Conservation (phyloP, 2,888 invertebrate species). For the Drosophila borealis region DNA sequence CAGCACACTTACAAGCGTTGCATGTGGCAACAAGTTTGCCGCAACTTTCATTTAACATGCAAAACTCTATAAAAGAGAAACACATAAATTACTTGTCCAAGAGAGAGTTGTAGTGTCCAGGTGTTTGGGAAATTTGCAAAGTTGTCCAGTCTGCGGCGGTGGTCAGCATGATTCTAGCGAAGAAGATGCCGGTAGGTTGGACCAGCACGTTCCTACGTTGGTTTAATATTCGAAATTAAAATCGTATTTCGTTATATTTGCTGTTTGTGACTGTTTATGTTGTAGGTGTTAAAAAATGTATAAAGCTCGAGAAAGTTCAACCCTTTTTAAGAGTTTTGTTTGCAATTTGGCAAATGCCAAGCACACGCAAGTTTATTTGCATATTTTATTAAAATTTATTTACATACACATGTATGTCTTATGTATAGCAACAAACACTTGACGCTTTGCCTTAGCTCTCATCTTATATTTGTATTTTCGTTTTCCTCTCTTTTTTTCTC, state of each 20-base stretch:
- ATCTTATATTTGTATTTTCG: slow-evolving; percentile 23
- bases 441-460: slow-evolving; percentile 55
- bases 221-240: slow-evolving; percentile 60
- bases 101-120: slow-evolving; percentile 28
- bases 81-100: slow-evolving; percentile 35
- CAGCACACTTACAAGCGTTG: slow-evolving; percentile 20
- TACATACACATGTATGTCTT: slow-evolving; percentile 29
- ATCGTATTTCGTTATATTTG: slow-evolving; percentile 40
- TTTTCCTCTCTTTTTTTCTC: not conserved
- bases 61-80: slow-evolving; percentile 35
- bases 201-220: slow-evolving; percentile 1
- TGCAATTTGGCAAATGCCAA: slow-evolving; percentile 61
- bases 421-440: slow-evolving; percentile 54
- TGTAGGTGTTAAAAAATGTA: slow-evolving; percentile 53
- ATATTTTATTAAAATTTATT: slow-evolving; percentile 69
- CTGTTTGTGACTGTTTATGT: slow-evolving; percentile 24
- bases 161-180: not conserved
- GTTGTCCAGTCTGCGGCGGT: slow-evolving; percentile 13
- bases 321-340: slow-evolving; percentile 60
- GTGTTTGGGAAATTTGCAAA: slow-evolving; percentile 27
- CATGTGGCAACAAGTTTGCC: slow-evolving; percentile 36
- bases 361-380: slow-evolving; percentile 68
- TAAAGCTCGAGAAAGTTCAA: slow-evolving; percentile 47
- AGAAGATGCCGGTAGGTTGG: slow-evolving; percentile 3
- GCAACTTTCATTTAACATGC: slow-evolving; percentile 41